phyloP scores from a whole-genome alignment of 1,140 invertebrate species.

The Parapsyche elsis region DNA sequence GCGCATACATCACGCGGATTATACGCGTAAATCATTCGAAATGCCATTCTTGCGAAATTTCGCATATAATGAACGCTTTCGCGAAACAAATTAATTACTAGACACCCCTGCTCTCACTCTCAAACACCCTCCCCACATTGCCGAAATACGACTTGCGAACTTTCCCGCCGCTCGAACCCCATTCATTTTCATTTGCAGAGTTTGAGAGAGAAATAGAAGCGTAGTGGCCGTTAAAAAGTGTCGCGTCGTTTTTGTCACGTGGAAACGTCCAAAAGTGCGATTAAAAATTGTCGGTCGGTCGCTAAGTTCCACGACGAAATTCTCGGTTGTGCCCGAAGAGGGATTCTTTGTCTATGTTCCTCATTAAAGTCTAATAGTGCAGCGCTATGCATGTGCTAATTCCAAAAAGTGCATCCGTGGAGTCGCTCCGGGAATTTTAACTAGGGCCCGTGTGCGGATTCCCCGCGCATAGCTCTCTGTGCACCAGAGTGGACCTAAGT shows the following conservation, averaged over 20 bases:
- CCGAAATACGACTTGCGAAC: no score
- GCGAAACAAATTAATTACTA: constrained; percentile 7
- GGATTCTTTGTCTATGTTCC: no score
- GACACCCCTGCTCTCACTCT: background rate
- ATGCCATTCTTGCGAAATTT: constrained; percentile 1
- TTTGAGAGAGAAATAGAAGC: no score
- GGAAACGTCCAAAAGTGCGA: no score
- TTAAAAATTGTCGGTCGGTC: background rate
- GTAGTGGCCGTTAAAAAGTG: no score
- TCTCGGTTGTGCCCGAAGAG: background rate
- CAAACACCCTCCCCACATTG: no score
- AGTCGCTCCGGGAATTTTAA: constrained; percentile 6
- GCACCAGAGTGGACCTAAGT: background rate
- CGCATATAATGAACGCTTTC: background rate
- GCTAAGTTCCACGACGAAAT: background rate
- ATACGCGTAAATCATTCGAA: background rate
- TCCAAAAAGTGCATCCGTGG: constrained; percentile 2
- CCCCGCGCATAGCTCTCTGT: background rate
- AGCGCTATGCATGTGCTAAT: background rate
- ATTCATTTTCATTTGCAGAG: no score
- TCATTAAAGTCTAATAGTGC: background rate
- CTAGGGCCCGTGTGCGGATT: background rate
- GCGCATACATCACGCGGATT: constrained; percentile 1
- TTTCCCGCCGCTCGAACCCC: no score
- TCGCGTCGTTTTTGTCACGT: no score